Conservation (phyloP, 2,888 invertebrate species). For the Amphipoea lucens region DNA sequence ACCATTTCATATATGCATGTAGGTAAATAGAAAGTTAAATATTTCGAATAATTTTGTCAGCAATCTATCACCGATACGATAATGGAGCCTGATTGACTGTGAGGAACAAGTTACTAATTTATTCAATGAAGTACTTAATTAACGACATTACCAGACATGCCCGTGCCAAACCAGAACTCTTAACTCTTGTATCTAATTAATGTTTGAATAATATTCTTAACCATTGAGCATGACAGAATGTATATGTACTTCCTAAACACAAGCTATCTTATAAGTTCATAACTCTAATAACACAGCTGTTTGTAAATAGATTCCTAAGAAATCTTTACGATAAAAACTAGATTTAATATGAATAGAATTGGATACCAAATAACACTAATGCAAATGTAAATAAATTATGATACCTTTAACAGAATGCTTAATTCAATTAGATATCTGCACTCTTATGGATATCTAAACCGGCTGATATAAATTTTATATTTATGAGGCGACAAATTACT, state of each 20-base stretch:
- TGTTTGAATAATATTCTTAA: constrained; percentile 32
- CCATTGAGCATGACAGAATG: constrained; percentile 11
- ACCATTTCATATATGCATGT: constrained; percentile 16
- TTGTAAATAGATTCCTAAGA: constrained; percentile 10
- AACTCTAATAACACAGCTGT: neutral
- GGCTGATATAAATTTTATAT: constrained; percentile 60
- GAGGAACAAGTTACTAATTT: constrained; percentile 53
- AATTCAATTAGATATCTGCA: constrained; percentile 51
- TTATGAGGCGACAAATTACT: constrained; percentile 61
- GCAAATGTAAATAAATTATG: constrained; percentile 39
- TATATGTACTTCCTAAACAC: constrained; percentile 14
- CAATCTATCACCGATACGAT: constrained; percentile 45
- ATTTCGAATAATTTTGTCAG: constrained; percentile 41
- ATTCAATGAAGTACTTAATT: constrained; percentile 61
- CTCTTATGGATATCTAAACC: constrained; percentile 46
- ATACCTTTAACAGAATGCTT: constrained; percentile 24
- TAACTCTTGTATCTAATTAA: constrained; percentile 28
- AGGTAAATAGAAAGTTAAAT: constrained; percentile 52
- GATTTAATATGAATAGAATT: constrained; percentile 2
- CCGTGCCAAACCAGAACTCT: constrained; percentile 34
- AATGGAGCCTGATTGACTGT: constrained; percentile 43
- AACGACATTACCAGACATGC: constrained; percentile 29
- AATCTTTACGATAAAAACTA: constrained; percentile 21
- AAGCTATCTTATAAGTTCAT: neutral
- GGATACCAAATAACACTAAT: constrained; percentile 25